These are phyloP conservation scores for Scopus umbretta DNA, from an alignment of 2,113 vertebrate genomes.

Conservation along the genomic window DNA sequence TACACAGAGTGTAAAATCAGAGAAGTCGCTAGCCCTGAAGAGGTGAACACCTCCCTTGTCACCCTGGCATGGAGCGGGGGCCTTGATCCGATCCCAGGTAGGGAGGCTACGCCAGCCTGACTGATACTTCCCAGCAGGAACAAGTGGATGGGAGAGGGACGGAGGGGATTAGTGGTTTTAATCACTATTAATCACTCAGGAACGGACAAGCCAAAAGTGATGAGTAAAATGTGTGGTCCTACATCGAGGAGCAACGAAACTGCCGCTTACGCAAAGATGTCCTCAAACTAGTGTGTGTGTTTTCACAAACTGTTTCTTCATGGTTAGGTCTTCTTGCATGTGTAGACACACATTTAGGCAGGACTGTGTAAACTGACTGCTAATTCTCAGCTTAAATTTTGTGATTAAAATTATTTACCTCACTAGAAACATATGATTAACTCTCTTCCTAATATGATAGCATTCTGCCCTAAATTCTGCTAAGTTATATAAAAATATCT, in stretches of 20 bases:
- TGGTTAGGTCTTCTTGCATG: not conserved
- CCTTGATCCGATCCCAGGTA: not conserved
- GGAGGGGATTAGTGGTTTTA: not conserved
- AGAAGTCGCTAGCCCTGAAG: not conserved
- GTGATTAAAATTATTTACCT: not conserved
- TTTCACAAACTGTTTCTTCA: not conserved
- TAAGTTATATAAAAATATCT: not conserved
- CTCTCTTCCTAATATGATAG: not conserved
- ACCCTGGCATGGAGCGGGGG: not conserved
- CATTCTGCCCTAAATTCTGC: not conserved
- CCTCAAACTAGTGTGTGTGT: accelerated
- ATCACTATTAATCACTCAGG: not conserved
- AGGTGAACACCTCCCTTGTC: not conserved
- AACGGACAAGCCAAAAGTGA: not conserved
- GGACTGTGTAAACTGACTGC: not conserved
- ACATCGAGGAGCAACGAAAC: not conserved
- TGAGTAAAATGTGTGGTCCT: not conserved
- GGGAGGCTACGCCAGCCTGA: too few species aligned
- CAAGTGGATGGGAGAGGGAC: not conserved
- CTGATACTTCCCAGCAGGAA: not conserved
- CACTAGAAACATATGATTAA: not conserved
- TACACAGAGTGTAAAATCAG: not conserved
- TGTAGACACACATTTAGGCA: not conserved
- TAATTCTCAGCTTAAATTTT: not conserved
- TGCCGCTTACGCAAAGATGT: not conserved